Evolutionary conservation across 1,140 invertebrate genomes (phyloP).

Genomic region (Monochamus saltuarius): DNA sequence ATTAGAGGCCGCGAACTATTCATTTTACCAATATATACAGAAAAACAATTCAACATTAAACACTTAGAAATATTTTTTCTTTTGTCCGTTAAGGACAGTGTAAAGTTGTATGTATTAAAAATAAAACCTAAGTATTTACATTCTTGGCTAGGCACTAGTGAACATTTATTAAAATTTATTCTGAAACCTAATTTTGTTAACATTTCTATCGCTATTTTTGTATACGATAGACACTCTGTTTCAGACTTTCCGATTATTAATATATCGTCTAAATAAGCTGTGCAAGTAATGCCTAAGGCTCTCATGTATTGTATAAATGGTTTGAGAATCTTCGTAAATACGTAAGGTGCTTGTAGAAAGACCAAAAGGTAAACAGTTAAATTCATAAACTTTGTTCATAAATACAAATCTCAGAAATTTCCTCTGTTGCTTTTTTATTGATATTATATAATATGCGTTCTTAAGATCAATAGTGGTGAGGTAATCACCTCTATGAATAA

Average conservation of each 20-base stretch:
- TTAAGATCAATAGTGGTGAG: conserved; percentile 39
- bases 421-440: not conserved
- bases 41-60: too few species aligned
- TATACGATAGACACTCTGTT: conserved; percentile 3
- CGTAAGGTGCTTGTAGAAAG: conserved; percentile 25
- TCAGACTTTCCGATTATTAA: conserved; percentile 11
- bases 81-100: conserved; percentile 13
- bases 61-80: not conserved
- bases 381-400: conserved; percentile 32
- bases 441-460: conserved; percentile 41
- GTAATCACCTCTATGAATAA: conserved; percentile 29
- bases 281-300: conserved; percentile 7
- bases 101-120: conserved; percentile 4
- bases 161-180: conserved; percentile 20
- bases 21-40: too few species aligned
- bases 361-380: conserved; percentile 32
- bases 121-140: conserved; percentile 23
- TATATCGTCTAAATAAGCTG: conserved; percentile 30
- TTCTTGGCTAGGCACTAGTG: conserved; percentile 1
- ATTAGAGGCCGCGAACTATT: too few species aligned
- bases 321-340: conserved; percentile 35
- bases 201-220: conserved; percentile 1
- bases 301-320: conserved; percentile 19
- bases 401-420: conserved; percentile 39
- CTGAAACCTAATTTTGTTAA: conserved; percentile 20